Conservation (phyloP, 2,888 invertebrate genomes). For the Trichogramma evanescens region DNA sequence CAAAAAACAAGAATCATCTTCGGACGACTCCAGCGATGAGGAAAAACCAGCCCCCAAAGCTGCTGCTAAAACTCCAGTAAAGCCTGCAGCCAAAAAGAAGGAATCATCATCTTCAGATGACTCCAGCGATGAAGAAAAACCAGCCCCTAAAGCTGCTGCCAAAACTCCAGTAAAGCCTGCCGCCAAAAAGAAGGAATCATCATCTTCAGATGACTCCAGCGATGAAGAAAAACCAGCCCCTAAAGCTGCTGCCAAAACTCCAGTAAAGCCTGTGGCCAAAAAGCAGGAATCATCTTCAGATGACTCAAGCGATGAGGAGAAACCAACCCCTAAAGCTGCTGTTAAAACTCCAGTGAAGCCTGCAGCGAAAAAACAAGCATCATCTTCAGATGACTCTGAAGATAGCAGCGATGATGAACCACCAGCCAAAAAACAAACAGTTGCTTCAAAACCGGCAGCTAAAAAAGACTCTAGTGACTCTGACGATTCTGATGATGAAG, state of each 20-base stretch:
- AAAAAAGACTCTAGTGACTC: slow-evolving; percentile 27
- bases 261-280: slow-evolving; percentile 21
- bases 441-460: slow-evolving; percentile 25
- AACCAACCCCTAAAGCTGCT: slow-evolving; percentile 19
- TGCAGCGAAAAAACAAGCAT: slow-evolving; percentile 27
- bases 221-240: slow-evolving; percentile 23
- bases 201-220: slow-evolving; percentile 22
- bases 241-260: slow-evolving; percentile 19
- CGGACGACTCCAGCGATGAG: slow-evolving; percentile 43
- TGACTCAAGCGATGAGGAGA: slow-evolving; percentile 18
- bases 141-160: slow-evolving; percentile 16
- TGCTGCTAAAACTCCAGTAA: slow-evolving; percentile 21
- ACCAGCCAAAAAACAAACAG: slow-evolving; percentile 24
- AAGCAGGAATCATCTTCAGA: slow-evolving; percentile 30
- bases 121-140: slow-evolving; percentile 26
- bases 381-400: slow-evolving; percentile 34
- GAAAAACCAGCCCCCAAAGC: slow-evolving; percentile 25
- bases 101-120: slow-evolving; percentile 28
- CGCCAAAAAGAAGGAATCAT: slow-evolving; percentile 24
- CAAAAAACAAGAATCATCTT: slow-evolving; percentile 38
- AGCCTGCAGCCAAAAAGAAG: slow-evolving; percentile 15
- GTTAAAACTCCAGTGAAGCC: slow-evolving; percentile 22
- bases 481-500: slow-evolving; percentile 37
- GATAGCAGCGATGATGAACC: slow-evolving; percentile 42
- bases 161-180: slow-evolving; percentile 17